Conservation (phyloP, 2,113 vertebrate species). For the Chaetodon auriga region DNA sequence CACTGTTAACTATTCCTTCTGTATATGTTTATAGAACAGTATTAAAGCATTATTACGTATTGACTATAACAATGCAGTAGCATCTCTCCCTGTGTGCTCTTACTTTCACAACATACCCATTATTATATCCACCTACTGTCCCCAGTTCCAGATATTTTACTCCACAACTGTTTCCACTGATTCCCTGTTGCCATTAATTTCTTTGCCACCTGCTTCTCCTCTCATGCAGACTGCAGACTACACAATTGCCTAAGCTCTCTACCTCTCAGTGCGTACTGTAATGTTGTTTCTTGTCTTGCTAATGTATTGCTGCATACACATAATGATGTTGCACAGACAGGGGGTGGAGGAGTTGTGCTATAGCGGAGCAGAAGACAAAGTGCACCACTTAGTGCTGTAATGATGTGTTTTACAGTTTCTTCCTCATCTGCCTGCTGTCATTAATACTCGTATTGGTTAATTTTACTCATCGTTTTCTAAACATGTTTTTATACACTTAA, state of each 20-base stretch:
- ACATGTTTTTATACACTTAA: neutral
- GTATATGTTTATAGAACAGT: neutral
- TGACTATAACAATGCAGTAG: neutral
- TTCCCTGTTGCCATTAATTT: constrained; percentile 43
- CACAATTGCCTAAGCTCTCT: constrained; percentile 31
- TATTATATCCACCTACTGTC: neutral
- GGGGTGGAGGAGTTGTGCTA: constrained; percentile 28
- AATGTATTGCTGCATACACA: constrained; percentile 45
- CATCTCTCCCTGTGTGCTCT: neutral
- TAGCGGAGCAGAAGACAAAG: constrained; percentile 24
- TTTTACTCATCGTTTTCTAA: constrained; percentile 19
- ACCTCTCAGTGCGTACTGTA: constrained; percentile 35
- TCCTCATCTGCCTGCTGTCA: constrained; percentile 19
- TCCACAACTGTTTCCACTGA: constrained; percentile 25
- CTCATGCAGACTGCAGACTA: constrained; percentile 4
- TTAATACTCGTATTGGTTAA: neutral
- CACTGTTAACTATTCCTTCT: neutral
- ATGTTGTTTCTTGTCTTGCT: constrained; percentile 49
- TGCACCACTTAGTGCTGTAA: constrained; percentile 29
- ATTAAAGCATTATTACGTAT: neutral
- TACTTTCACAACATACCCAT: neutral
- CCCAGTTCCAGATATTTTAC: neutral
- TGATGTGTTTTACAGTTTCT: constrained; percentile 35
- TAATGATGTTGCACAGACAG: constrained; percentile 57
- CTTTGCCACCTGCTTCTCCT: constrained; percentile 46